Percentiles rank a stretch among this genome's conserved stretches.
phyloP scores from a whole-genome alignment of 2,113 vertebrate species.

The Coregonus clupeaformis region DNA sequence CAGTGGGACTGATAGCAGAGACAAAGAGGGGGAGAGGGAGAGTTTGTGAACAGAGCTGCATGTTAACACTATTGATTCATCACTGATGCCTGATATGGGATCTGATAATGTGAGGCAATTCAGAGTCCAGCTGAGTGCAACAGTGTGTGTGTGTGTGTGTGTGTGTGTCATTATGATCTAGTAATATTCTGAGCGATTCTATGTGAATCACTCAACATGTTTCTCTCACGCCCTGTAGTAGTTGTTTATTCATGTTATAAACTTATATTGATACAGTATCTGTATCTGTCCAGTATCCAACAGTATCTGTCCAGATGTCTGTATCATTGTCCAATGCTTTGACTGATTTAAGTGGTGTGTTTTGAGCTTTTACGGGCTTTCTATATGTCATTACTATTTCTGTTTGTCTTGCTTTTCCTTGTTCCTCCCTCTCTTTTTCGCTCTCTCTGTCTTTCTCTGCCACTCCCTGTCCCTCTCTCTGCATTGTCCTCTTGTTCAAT shows the following conservation, averaged over 20 bases:
- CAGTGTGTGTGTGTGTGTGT: background rate
- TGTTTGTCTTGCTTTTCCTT: slow-evolving; percentile 33
- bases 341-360: slow-evolving; percentile 36
- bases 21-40: background rate
- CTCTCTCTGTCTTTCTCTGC: slow-evolving; percentile 8
- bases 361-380: slow-evolving; percentile 26
- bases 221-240: background rate
- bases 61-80: slow-evolving; percentile 13
- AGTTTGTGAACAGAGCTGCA: background rate
- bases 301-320: slow-evolving; percentile 13
- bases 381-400: slow-evolving; percentile 44
- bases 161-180: background rate
- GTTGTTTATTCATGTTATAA: background rate
- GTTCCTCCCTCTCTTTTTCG: slow-evolving; percentile 6
- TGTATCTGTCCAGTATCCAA: slow-evolving; percentile 8
- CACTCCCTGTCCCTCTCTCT: slow-evolving; percentile 21
- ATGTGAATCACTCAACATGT: background rate
- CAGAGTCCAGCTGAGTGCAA: background rate
- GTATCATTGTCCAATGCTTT: slow-evolving; percentile 23
- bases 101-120: background rate
- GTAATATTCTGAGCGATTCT: background rate
- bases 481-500: slow-evolving; percentile 52
- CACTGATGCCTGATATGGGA: slow-evolving; percentile 2
- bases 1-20: background rate
- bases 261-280: background rate